Percentiles rank a stretch among this genome's conserved stretches.
Conservation (phyloP, 2,888 invertebrate species). For the Drepanosiphum platanoidis region DNA sequence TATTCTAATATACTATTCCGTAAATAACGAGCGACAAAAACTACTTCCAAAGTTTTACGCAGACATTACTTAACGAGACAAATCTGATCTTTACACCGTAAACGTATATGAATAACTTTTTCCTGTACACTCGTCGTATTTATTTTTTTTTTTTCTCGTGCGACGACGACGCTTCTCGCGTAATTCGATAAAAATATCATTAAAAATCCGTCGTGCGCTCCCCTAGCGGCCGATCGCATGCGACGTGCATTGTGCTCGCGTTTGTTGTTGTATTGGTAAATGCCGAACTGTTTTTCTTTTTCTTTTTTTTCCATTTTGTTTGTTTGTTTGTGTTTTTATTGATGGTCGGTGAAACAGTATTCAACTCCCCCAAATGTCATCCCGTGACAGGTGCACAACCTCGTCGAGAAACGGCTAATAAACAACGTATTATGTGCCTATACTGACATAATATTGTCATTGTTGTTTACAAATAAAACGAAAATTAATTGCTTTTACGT, state of each 20-base stretch:
- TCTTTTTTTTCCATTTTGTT: conserved; percentile 7
- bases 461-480: conserved; percentile 3
- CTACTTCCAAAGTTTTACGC: conserved; percentile 17
- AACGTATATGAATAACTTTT: neutral
- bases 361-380: conserved; percentile 26
- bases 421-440: neutral
- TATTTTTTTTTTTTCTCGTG: neutral
- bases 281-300: conserved; percentile 8
- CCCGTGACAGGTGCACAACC: conserved; percentile 39
- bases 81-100: neutral
- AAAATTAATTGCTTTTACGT: conserved; percentile 7
- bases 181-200: conserved; percentile 18
- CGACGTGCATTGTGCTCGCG: neutral
- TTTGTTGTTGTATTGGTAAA: neutral
- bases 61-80: conserved; percentile 28
- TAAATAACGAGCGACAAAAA: conserved; percentile 10
- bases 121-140: neutral
- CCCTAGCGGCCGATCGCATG: no score
- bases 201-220: neutral
- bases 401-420: neutral
- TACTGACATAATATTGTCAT: neutral
- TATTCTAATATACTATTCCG: neutral
- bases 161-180: no score
- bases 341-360: neutral
- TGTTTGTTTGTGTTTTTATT: neutral